A percentile compares a stretch with the other conserved stretches of the same genome.
Conservation (phyloP, 2,113 vertebrate species). For the Anoura caudifer region DNA sequence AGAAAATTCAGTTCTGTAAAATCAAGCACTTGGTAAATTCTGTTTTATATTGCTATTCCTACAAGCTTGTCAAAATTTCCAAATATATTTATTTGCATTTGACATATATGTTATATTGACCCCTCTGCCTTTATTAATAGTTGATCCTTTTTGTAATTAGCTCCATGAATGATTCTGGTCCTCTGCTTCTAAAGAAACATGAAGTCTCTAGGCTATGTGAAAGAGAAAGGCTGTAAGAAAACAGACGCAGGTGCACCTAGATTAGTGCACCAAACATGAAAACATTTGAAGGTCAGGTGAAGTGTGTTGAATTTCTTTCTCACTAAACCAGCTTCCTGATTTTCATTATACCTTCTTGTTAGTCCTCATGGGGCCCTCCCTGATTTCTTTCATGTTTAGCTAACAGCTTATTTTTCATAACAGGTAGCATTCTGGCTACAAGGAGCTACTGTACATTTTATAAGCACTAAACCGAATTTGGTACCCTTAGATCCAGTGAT, state of each 20-base stretch:
- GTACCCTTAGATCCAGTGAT: neutral
- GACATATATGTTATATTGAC: neutral
- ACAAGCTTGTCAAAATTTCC: neutral
- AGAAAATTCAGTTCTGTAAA: neutral
- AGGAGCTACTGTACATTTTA: slow-evolving; percentile 9
- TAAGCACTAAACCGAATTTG: neutral
- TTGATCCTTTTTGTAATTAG: neutral
- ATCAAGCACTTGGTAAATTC: neutral
- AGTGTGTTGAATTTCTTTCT: slow-evolving; percentile 42
- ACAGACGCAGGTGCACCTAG: neutral
- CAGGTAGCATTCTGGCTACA: neutral
- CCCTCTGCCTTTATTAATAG: neutral
- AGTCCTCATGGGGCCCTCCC: neutral
- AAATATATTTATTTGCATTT: neutral
- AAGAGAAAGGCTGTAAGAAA: neutral
- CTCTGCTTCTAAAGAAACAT: neutral
- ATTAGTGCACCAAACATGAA: neutral
- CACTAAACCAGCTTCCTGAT: slow-evolving; percentile 30
- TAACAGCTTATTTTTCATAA: slow-evolving; percentile 44
- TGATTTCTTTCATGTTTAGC: slow-evolving; percentile 37
- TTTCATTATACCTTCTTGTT: slow-evolving; percentile 2
- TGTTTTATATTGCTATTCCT: neutral
- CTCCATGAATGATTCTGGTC: neutral
- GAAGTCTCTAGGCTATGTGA: neutral
- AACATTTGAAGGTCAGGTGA: neutral